Evolutionary conservation across 2,888 invertebrate genomes (phyloP), one percentile per base, ranked within the genome.

Genomic region (Dicranocentrus wangi): DNA sequence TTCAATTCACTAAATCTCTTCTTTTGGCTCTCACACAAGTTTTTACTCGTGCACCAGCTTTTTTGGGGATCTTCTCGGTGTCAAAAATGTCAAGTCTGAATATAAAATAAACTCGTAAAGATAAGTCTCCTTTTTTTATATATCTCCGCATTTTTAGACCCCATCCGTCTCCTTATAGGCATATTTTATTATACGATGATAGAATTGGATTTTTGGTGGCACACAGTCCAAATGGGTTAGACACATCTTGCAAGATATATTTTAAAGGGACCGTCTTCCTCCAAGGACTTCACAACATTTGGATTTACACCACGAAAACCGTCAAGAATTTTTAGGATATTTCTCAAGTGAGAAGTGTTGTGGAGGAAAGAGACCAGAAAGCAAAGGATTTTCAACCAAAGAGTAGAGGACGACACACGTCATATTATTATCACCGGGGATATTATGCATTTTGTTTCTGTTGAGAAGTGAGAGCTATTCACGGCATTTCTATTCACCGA

Each of bases 91-190:
- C 78, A 78, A 78, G 78, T 70, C 69, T 69, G 78, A 78, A 70
- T 78, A 78, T 78, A 78, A 78, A 78, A 78, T 78, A 78, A 78
- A 70, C 78, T 70, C 78, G 55, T 78, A 78, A 78, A 78, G 78
- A 78, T 78, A 78, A 78, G 78, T 70, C 78, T 78, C 42, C 53
- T 17, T 21, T 8, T 28, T 32, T 10, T 10, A 32, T 10, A 32
- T 32, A 3, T 10, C 32, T 32, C 32, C n/a, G n/a, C n/a, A n/a
- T n/a, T n/a, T n/a, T n/a, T n/a, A n/a, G n/a, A n/a, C 23, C 66
- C 32, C 69, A 53, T 77, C 69, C 61, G 27, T 27, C 58, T 32
- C 32, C 10, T 3, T 32, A 47, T 69, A 32, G 17, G 23, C 25
- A 71, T 71, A 70, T 39, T n/a, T 19, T 65, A 53, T 51, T 58